A percentile compares a stretch with the other conserved stretches of the same genome.
These are phyloP conservation scores for Peromyscus maniculatus DNA, from an alignment of 2,113 vertebrate species.

Conservation along the genomic window DNA sequence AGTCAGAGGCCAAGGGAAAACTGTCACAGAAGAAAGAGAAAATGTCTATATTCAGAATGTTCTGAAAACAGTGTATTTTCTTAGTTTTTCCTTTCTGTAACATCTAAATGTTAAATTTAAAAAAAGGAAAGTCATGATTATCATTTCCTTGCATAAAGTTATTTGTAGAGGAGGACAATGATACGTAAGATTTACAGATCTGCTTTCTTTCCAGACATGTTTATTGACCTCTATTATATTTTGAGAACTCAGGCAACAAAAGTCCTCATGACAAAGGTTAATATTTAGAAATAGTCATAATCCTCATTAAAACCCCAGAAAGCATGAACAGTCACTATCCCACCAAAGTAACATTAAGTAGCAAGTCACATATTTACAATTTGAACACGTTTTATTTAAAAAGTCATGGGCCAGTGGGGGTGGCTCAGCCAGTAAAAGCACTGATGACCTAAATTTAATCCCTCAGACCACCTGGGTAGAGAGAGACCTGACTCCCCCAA, in stretches of 20 bases:
- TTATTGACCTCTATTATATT: background rate
- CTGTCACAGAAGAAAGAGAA: background rate
- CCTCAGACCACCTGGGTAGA: background rate
- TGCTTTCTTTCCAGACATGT: background rate
- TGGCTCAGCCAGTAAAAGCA: background rate
- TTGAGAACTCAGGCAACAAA: background rate
- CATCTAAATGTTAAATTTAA: background rate
- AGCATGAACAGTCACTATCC: background rate
- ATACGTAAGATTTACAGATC: constrained; percentile 2
- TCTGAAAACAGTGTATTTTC: background rate
- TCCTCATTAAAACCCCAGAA: background rate
- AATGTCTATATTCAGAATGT: background rate
- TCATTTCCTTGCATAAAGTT: background rate
- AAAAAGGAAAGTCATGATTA: background rate
- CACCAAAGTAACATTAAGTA: background rate
- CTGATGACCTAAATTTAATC: background rate
- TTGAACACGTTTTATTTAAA: constrained; percentile 5
- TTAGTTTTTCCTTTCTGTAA: constrained; percentile 35
- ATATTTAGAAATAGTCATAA: background rate
- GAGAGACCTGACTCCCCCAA: background rate
- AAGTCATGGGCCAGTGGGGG: background rate
- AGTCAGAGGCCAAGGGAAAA: background rate
- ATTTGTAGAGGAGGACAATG: background rate
- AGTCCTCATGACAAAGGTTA: background rate
- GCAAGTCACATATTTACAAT: background rate